phyloP scores from a whole-genome alignment of 2,888 invertebrate species.

The Pachydiplax longipennis region DNA sequence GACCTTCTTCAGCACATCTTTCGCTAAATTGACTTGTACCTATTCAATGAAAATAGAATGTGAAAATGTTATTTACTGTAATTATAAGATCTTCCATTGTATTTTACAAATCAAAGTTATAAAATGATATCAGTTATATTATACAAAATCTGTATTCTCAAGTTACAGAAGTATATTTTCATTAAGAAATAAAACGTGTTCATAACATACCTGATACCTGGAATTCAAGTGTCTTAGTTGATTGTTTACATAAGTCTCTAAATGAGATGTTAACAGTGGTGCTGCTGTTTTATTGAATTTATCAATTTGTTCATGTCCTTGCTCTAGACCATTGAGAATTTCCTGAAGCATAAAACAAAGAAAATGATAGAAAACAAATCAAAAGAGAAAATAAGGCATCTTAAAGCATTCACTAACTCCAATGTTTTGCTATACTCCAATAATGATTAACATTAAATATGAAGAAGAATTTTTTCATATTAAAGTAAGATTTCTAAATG shows the following conservation, averaged over 20 bases:
- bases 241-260: slow-evolving; percentile 87
- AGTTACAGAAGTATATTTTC: not conserved
- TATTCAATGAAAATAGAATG: slow-evolving; percentile 52
- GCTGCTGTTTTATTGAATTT: slow-evolving; percentile 82
- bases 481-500: not conserved
- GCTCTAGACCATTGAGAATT: slow-evolving; percentile 75
- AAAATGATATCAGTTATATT: not conserved
- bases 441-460: no score
- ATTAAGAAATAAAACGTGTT: not conserved
- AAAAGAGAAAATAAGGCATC: not conserved
- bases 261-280: slow-evolving; percentile 78
- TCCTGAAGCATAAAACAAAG: slow-evolving; percentile 61
- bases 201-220: slow-evolving; percentile 71
- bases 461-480: no score
- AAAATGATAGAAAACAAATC: not conserved
- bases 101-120: not conserved
- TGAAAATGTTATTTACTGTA: not conserved
- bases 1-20: slow-evolving; percentile 89
- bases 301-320: slow-evolving; percentile 83
- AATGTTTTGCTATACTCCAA: no score
- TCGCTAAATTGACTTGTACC: slow-evolving; percentile 84
- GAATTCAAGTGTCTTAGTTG: slow-evolving; percentile 86
- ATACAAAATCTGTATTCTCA: not conserved
- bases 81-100: not conserved
- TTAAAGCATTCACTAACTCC: no score